Conservation (phyloP, 2,113 vertebrate species). For the Madoqua kirkii region DNA sequence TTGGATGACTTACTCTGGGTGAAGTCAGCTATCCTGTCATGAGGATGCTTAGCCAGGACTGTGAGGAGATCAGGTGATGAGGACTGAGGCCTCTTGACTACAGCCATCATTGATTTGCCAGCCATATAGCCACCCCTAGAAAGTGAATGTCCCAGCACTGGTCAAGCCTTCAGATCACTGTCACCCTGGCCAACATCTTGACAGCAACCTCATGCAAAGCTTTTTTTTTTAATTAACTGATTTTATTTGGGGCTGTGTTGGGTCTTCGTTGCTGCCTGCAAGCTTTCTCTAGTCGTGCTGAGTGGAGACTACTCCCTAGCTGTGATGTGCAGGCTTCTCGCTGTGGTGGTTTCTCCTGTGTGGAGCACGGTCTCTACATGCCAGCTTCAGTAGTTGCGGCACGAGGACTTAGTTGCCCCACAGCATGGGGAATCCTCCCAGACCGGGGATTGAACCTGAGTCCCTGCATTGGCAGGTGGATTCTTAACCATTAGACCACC, state of each 20-base stretch:
- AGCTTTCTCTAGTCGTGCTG: neutral
- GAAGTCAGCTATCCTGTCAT: neutral
- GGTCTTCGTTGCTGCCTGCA: neutral
- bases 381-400: neutral
- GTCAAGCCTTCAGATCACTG: neutral
- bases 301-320: neutral
- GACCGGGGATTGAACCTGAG: neutral
- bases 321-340: neutral
- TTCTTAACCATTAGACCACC: neutral
- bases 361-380: rapidly evolving
- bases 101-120: neutral
- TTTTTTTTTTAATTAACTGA: neutral
- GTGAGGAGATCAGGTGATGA: neutral
- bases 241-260: neutral
- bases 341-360: neutral
- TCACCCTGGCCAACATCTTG: neutral
- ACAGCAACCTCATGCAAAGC: neutral
- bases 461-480: neutral
- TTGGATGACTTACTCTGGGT: neutral
- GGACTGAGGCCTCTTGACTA: neutral
- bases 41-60: neutral
- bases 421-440: neutral
- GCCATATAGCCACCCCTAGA: too few relatives aligned
- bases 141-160: neutral
- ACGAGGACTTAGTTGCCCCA: neutral